Conservation (phyloP, 1,140 invertebrate genomes). For the Archegozetes longisetosus region DNA sequence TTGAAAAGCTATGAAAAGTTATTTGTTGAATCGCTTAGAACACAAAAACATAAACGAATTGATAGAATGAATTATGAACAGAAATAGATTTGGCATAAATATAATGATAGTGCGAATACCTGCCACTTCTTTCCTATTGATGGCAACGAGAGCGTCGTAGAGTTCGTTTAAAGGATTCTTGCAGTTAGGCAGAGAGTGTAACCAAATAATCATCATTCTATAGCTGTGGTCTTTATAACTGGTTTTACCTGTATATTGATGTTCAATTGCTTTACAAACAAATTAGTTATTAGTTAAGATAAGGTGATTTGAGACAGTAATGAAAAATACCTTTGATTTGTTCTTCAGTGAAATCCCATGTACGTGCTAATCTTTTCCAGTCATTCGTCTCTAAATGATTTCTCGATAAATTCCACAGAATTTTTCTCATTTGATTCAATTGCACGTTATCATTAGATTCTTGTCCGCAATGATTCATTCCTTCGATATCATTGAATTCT, state of each 20-base stretch:
- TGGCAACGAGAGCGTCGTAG: constrained; percentile 41
- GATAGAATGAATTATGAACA: no score
- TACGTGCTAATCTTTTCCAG: constrained; percentile 49
- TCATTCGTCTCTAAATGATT: constrained; percentile 46
- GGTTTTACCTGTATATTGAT: constrained; percentile 55
- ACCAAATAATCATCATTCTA: constrained; percentile 51
- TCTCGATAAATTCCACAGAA: constrained; percentile 48
- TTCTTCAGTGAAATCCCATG: constrained; percentile 53
- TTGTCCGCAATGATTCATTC: background rate
- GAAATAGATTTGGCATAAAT: no score
- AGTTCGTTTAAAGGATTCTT: constrained; percentile 44
- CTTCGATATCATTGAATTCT: constrained; percentile 7
- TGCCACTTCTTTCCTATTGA: constrained; percentile 43
- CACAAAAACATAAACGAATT: no score
- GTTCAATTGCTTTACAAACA: constrained; percentile 41
- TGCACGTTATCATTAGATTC: constrained; percentile 22
- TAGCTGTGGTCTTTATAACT: constrained; percentile 58
- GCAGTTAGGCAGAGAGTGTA: constrained; percentile 42
- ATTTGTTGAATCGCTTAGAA: no score
- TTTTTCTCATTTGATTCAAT: constrained; percentile 30
- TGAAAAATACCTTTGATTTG: constrained; percentile 36
- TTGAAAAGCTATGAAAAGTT: no score
- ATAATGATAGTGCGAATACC: constrained; percentile 30
- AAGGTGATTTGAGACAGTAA: background rate
- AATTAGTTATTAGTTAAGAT: background rate